phyloP scores from a whole-genome alignment of 2,797 vertebrate species.

The Sphaeramia orbicularis region DNA sequence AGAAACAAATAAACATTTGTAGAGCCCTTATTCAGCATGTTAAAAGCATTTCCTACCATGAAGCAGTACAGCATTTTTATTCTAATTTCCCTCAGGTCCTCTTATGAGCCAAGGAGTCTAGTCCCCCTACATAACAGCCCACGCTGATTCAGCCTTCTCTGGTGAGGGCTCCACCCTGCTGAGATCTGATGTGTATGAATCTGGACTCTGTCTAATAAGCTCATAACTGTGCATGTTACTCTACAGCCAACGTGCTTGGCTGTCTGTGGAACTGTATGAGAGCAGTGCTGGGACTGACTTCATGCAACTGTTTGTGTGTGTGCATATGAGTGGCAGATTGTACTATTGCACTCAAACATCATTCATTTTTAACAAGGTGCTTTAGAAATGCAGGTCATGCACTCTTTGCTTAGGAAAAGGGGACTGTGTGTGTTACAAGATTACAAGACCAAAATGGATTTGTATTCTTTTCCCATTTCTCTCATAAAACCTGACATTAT shows the following conservation, averaged over 20 bases:
- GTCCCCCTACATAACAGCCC: conserved; percentile 33
- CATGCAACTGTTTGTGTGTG: conserved; percentile 42
- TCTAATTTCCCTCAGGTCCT: conserved; percentile 52
- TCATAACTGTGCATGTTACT: conserved; percentile 35
- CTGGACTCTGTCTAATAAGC: conserved; percentile 17
- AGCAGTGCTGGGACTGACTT: conserved; percentile 10
- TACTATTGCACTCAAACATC: conserved; percentile 68
- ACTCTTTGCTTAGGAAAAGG: conserved; percentile 41
- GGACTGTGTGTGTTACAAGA: conserved; percentile 40
- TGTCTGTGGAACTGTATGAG: conserved; percentile 28
- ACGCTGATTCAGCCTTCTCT: conserved; percentile 48
- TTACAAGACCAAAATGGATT: conserved; percentile 47
- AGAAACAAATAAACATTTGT: neutral
- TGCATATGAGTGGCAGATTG: conserved; percentile 27
- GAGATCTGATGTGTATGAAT: conserved; percentile 32
- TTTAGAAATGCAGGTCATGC: conserved; percentile 75
- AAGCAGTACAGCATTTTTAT: conserved; percentile 36
- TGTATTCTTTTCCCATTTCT: conserved; percentile 29
- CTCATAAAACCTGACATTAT: conserved; percentile 47
- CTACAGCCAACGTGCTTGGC: conserved; percentile 26
- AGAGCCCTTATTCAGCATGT: conserved; percentile 17
- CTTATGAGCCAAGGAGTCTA: conserved; percentile 4
- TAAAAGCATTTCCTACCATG: conserved; percentile 20
- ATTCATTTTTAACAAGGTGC: conserved; percentile 80
- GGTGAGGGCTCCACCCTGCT: conserved; percentile 42